These are phyloP conservation scores for Archips crataeganus DNA, from an alignment of 2,888 invertebrate genomes.

Conservation along the genomic window DNA sequence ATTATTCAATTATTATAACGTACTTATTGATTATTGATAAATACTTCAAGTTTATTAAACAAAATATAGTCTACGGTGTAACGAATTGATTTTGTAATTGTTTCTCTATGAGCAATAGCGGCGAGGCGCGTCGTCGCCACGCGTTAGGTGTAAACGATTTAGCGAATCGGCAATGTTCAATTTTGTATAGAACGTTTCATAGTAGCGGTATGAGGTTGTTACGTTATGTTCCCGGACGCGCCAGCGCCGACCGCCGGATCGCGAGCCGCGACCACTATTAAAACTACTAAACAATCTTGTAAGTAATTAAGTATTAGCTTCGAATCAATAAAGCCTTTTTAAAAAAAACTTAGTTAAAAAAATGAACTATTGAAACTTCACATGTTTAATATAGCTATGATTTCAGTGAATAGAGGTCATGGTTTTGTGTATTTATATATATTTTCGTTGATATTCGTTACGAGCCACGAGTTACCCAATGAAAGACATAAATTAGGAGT, in stretches of 20 bases:
- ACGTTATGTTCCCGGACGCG: constrained; percentile 67
- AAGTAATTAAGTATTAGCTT: constrained; percentile 86
- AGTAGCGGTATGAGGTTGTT: constrained; percentile 84
- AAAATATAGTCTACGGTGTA: constrained; percentile 84
- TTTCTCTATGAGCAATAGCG: constrained; percentile 80
- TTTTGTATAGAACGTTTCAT: constrained; percentile 85
- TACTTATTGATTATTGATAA: constrained; percentile 86
- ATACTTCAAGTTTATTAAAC: constrained; percentile 85
- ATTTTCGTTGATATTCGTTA: constrained; percentile 83
- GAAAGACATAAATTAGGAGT: constrained; percentile 85
- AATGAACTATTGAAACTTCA: constrained; percentile 81
- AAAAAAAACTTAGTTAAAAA: constrained; percentile 78
- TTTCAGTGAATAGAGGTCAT: constrained; percentile 80
- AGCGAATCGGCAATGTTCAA: constrained; percentile 84
- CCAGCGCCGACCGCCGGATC: constrained; percentile 47
- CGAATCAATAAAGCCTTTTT: constrained; percentile 85
- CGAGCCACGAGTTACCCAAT: constrained; percentile 80
- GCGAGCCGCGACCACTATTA: constrained; percentile 72
- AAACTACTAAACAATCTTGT: constrained; percentile 84
- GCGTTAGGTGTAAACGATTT: constrained; percentile 77
- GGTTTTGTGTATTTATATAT: constrained; percentile 76
- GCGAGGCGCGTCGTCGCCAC: constrained; percentile 55
- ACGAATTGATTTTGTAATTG: constrained; percentile 83
- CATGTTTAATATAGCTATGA: constrained; percentile 83
- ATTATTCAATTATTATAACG: constrained; percentile 86